Conservation (phyloP, 2,888 invertebrate genomes). For the Tillus elongatus region DNA sequence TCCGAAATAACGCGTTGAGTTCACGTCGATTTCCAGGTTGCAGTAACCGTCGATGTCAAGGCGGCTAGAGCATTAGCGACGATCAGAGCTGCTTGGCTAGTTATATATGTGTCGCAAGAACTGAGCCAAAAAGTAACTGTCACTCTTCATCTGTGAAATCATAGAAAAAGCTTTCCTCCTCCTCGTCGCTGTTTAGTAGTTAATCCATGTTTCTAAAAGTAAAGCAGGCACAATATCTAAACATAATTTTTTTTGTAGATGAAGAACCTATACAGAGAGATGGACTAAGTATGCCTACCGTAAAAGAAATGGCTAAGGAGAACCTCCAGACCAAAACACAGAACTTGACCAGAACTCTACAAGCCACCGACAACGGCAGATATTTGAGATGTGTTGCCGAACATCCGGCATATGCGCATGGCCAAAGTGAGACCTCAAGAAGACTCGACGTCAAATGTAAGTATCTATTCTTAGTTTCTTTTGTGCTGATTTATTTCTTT, state of each 20-base stretch:
- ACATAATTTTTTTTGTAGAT: slow-evolving; percentile 46
- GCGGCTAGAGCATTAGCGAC: too few relatives aligned
- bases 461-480: slow-evolving; percentile 26
- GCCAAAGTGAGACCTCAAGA: slow-evolving; percentile 37
- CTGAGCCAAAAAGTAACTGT: too few relatives aligned
- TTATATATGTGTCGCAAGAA: too few relatives aligned
- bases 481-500: not conserved
- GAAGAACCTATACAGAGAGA: slow-evolving; percentile 47
- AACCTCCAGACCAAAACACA: slow-evolving; percentile 56
- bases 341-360: slow-evolving; percentile 54
- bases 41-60: too few relatives aligned
- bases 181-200: too few relatives aligned
- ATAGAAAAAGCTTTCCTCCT: too few relatives aligned
- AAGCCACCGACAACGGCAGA: slow-evolving; percentile 57
- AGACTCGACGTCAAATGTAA: slow-evolving; percentile 54
- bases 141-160: too few relatives aligned
- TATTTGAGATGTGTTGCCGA: slow-evolving; percentile 57
- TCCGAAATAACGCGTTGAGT: too few relatives aligned
- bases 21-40: too few relatives aligned
- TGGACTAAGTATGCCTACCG: slow-evolving; percentile 48
- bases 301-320: slow-evolving; percentile 45
- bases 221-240: too few relatives aligned
- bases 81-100: too few relatives aligned
- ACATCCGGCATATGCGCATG: slow-evolving; percentile 50
- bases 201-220: too few relatives aligned